Conservation (phyloP, 1,140 invertebrate species). For the Camponotus floridanus region DNA sequence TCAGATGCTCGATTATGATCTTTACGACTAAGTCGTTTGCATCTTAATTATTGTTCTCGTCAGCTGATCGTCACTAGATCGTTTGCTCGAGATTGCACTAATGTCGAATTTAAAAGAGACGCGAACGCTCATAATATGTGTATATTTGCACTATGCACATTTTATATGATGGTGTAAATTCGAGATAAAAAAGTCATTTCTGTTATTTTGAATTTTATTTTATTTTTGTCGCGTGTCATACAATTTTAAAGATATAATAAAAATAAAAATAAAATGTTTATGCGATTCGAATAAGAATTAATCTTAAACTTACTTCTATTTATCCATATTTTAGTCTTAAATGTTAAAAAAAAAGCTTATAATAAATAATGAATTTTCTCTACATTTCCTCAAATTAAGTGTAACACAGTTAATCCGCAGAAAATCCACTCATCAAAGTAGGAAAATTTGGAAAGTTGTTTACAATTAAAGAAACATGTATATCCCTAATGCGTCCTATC, state of each 20-base stretch:
- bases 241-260: not conserved
- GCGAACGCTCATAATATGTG: not conserved
- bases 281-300: not conserved
- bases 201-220: not conserved
- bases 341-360: not conserved
- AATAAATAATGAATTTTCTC: not conserved
- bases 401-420: not conserved
- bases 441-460: not conserved
- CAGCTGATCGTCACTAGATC: not conserved
- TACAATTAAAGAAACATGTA: not conserved
- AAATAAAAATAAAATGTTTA: no score
- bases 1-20: not conserved
- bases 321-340: constrained; percentile 5
- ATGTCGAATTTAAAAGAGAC: not conserved
- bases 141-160: not conserved
- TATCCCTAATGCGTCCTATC: not conserved
- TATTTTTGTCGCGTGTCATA: not conserved
- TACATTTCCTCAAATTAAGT: not conserved
- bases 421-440: not conserved
- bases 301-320: not conserved
- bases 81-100: not conserved
- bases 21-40: not conserved
- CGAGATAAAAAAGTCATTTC: not conserved
- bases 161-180: not conserved
- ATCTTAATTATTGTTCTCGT: constrained; percentile 19